These are phyloP conservation scores for Corythornis cristatus DNA, from an alignment of 2,113 vertebrate species.

Conservation along the genomic window DNA sequence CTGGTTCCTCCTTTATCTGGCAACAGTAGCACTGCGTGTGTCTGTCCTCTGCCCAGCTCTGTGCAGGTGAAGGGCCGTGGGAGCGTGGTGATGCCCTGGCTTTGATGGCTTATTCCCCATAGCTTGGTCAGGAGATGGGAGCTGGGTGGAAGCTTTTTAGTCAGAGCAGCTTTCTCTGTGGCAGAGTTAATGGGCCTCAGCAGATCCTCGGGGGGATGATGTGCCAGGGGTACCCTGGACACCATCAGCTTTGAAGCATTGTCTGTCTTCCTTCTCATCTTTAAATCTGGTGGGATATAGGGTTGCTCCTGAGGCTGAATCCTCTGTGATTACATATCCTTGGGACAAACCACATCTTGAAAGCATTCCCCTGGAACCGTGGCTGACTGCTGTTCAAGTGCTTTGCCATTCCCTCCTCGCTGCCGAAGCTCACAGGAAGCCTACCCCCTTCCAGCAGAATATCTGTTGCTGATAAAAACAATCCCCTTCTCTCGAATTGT, in stretches of 20 bases:
- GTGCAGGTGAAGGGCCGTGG: background rate
- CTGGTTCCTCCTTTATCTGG: background rate
- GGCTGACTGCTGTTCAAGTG: background rate
- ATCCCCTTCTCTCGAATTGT: background rate
- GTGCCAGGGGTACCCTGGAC: background rate
- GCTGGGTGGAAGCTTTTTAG: background rate
- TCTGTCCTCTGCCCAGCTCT: background rate
- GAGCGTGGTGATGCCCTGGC: background rate
- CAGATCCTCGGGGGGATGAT: background rate
- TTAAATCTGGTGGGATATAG: background rate
- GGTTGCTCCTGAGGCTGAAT: background rate
- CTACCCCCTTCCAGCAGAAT: background rate
- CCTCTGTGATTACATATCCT: background rate
- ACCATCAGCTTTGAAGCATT: background rate
- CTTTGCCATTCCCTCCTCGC: background rate
- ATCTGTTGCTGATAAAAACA: background rate
- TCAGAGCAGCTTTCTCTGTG: background rate
- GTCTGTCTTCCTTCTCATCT: background rate
- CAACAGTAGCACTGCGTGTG: background rate
- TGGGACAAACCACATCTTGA: background rate
- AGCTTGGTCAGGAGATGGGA: background rate
- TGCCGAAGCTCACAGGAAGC: background rate
- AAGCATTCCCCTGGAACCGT: accelerated
- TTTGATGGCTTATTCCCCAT: background rate
- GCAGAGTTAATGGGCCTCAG: background rate